Evolutionary conservation across 2,113 vertebrate species (phyloP).

Genomic region (Corydoras sp.): DNA sequence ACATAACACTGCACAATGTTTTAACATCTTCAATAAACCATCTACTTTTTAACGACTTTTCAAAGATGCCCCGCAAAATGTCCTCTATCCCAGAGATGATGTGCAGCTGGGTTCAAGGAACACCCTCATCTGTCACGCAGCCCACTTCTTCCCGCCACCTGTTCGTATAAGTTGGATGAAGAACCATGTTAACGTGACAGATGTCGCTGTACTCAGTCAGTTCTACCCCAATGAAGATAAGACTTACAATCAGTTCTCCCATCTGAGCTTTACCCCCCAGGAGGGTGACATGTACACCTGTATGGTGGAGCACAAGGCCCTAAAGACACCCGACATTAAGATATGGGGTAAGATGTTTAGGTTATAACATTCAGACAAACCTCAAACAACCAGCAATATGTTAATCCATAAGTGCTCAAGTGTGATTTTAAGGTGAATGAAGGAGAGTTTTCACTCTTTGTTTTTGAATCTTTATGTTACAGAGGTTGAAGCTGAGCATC

Average conservation of each 20-base stretch:
- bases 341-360: constrained; percentile 60
- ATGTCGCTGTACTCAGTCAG: not conserved
- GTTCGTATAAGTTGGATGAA: constrained; percentile 59
- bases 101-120: constrained; percentile 53
- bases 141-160: constrained; percentile 63
- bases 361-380: not conserved
- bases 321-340: constrained; percentile 17
- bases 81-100: constrained; percentile 42
- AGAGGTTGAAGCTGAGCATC: constrained; percentile 30
- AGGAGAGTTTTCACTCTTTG: not conserved
- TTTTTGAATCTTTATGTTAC: not conserved
- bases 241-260: not conserved
- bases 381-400: no score
- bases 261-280: constrained; percentile 36
- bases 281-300: constrained; percentile 66
- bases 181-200: not conserved
- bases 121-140: constrained; percentile 61
- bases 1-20: not conserved
- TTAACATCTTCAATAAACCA: no score
- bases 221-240: not conserved
- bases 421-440: not conserved
- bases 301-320: constrained; percentile 52
- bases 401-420: not conserved
- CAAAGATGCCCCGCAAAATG: constrained; percentile 54
- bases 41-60: no score